Conservation (phyloP, 2,113 vertebrate species). For the Pelmatolapia mariae region DNA sequence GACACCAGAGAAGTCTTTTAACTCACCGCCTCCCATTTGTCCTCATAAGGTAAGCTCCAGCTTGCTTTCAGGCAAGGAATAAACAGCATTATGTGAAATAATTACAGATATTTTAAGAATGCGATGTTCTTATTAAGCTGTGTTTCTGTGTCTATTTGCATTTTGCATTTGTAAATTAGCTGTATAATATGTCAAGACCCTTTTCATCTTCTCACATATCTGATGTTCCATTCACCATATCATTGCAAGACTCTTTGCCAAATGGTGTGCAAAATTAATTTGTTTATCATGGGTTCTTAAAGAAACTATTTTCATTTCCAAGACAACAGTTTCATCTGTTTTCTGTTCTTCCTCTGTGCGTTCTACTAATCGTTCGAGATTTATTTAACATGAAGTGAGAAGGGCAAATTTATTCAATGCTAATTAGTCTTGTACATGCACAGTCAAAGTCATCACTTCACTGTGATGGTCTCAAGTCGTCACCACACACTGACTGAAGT, state of each 20-base stretch:
- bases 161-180: background rate
- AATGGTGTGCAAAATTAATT: background rate
- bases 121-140: background rate
- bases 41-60: slow-evolving; percentile 74
- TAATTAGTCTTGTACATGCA: slow-evolving; percentile 54
- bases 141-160: background rate
- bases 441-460: slow-evolving; percentile 42
- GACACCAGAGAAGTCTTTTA: slow-evolving; percentile 70
- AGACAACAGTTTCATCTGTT: background rate
- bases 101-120: background rate
- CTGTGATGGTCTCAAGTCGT: slow-evolving; percentile 35
- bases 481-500: slow-evolving; percentile 22
- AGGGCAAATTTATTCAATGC: slow-evolving; percentile 56
- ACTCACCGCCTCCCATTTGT: slow-evolving; percentile 64
- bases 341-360: background rate
- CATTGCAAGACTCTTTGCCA: background rate
- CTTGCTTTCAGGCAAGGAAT: background rate
- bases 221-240: background rate
- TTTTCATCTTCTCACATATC: background rate
- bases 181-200: background rate
- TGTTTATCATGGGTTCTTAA: background rate
- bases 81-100: slow-evolving; percentile 3
- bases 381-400: slow-evolving; percentile 12
- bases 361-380: background rate
- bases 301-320: background rate